Evolutionary conservation across 2,113 vertebrate genomes (phyloP), one percentile per base, ranked within the genome.

Genomic region (Oreochromis niloticus): DNA sequence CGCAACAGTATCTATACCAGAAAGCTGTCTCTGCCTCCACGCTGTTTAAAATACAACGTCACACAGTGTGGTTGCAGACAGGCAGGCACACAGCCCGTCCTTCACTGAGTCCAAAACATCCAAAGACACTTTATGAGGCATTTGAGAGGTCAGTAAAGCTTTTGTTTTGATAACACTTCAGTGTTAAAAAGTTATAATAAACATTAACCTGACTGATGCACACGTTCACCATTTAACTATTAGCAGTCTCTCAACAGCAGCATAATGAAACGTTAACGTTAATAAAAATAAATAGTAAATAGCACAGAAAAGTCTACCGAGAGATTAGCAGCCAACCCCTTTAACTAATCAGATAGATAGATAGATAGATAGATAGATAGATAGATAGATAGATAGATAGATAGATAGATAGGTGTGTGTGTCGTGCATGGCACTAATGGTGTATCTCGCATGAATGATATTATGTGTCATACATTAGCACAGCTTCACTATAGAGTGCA

Each of bases 181-280:
- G 66, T 71, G n/a, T 24, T 46, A 43, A 71, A 71, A 43, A 71
- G 39, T 71, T 71, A 41, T 24, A 41, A 68, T 41, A 68, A 68
- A 68, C 36, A 22, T n/a, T 41, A 68, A 24, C 11, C 36, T 41
- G n/a, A 22, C 11, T 7, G 4, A 39, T 22, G 63, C 63, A 41
- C 63, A 68, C 63, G 1, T 39, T 68, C 2, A 0, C 17, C 59
- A 63, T 63, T 12, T 63, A 63, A 63, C 59, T 63, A 34, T 63
- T 63, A 4, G 59, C 17, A 63, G 32, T 63, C 17, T 36, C 19
- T 63, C 59, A 16, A 36, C 16, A 63, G 59, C 59, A 63, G 36
- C 59, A 36, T 63, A 36, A 36, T 36, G 6, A 63, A 63, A 4
- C 6, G 2, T 9, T 63, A 63, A 63, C 59, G n/a, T 63, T 63